Evolutionary conservation across 2,113 vertebrate genomes (phyloP).

Genomic region (Corythaixoides concolor): DNA sequence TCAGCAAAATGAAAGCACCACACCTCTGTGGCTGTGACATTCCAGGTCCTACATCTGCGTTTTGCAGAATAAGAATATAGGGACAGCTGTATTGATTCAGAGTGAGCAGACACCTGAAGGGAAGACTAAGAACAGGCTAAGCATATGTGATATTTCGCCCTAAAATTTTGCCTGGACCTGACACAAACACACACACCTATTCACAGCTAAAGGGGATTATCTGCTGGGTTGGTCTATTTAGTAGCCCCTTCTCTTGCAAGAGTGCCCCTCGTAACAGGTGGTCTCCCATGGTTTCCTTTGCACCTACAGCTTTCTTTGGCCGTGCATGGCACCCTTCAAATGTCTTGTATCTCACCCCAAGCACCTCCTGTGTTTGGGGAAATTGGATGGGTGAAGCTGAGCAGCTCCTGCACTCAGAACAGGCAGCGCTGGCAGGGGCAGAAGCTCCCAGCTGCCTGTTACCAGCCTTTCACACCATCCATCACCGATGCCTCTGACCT

Average conservation of each 20-base stretch:
- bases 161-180: background rate
- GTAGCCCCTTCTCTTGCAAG: background rate
- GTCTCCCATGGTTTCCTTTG: background rate
- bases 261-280: background rate
- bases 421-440: background rate
- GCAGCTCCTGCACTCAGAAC: background rate
- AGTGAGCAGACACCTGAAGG: background rate
- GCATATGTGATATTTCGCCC: background rate
- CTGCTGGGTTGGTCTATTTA: background rate
- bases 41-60: background rate
- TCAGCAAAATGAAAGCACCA: background rate
- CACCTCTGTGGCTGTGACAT: background rate
- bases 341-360: background rate
- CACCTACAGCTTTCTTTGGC: background rate
- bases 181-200: background rate
- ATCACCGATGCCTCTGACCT: fast-evolving
- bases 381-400: background rate
- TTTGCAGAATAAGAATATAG: background rate
- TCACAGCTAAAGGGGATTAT: background rate
- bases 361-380: background rate
- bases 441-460: background rate
- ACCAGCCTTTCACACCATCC: background rate
- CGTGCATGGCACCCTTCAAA: background rate
- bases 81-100: background rate
- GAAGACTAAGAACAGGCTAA: background rate